Conservation (phyloP, 2,113 vertebrate species). For the Mesembrinibis cayennensis region DNA sequence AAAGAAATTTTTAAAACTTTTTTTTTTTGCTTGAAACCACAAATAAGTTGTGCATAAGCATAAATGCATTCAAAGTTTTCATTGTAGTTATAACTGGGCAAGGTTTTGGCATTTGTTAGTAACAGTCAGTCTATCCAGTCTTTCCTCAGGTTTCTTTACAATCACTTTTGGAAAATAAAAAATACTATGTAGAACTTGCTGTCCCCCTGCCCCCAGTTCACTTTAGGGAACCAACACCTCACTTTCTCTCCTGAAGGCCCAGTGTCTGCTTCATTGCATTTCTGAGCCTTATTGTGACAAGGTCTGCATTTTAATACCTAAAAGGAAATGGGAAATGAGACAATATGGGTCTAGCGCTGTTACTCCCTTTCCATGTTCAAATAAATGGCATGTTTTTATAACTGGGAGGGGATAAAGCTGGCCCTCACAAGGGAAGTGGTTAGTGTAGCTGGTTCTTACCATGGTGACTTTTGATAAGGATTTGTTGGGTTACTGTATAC, state of each 20-base stretch:
- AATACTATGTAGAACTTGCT: background rate
- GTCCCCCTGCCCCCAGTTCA: background rate
- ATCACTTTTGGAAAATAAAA: background rate
- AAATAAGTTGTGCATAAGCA: background rate
- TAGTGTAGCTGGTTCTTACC: background rate
- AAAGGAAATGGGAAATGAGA: conserved; percentile 50
- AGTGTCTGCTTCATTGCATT: background rate
- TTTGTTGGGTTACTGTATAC: background rate
- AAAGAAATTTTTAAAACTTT: background rate
- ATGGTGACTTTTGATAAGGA: background rate
- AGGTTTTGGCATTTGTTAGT: background rate
- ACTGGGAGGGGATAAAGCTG: conserved; percentile 38
- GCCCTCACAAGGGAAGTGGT: background rate
- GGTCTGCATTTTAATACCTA: conserved; percentile 5
- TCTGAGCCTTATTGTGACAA: background rate
- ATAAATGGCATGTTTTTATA: conserved; percentile 54
- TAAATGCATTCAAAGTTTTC: background rate
- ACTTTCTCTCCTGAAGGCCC: background rate
- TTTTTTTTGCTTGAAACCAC: background rate
- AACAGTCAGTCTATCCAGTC: background rate
- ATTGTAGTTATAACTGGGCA: background rate
- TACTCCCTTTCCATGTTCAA: conserved; percentile 52
- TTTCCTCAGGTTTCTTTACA: background rate
- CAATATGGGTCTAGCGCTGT: conserved; percentile 2
- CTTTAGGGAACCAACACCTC: background rate